These are phyloP conservation scores for Synanceia verrucosa DNA, from an alignment of 2,797 vertebrate genomes.

Conservation along the genomic window DNA sequence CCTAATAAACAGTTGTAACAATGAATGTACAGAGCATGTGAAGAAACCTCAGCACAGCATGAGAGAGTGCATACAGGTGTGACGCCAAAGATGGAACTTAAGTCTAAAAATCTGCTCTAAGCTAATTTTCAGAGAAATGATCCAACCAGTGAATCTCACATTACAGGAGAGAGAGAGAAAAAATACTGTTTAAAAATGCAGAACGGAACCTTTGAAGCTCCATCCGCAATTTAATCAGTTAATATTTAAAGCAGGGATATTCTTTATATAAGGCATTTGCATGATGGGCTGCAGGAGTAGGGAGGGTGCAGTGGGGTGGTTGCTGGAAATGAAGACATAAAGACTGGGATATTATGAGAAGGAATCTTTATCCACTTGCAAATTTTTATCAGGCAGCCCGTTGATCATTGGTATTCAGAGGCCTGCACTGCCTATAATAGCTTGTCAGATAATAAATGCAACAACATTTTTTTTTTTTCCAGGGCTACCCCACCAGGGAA, in stretches of 20 bases:
- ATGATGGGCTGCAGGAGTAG: constrained; percentile 40
- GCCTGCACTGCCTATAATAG: constrained; percentile 49
- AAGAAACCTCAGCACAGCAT: constrained; percentile 17
- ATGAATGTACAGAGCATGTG: background rate
- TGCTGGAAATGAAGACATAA: constrained; percentile 40
- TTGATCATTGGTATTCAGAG: constrained; percentile 72
- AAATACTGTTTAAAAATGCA: constrained; percentile 73
- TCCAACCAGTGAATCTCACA: constrained; percentile 56
- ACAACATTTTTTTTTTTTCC: constrained; percentile 40
- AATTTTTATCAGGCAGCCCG: constrained; percentile 41
- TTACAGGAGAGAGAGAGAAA: constrained; percentile 38
- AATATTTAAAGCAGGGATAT: constrained; percentile 78
- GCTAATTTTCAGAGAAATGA: constrained; percentile 49
- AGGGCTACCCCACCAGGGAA: constrained; percentile 47
- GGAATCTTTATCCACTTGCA: constrained; percentile 45
- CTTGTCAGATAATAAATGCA: constrained; percentile 70
- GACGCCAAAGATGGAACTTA: constrained; percentile 33
- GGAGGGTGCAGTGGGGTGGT: background rate
- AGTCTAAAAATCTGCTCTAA: constrained; percentile 35
- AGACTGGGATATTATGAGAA: constrained; percentile 34
- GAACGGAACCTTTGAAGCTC: constrained; percentile 74
- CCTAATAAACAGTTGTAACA: constrained; percentile 1
- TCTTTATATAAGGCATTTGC: constrained; percentile 67
- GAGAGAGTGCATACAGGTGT: constrained; percentile 32
- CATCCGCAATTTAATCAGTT: constrained; percentile 75